Evolutionary conservation across 1,140 invertebrate species (phyloP), one percentile per base, ranked within the genome.

Genomic region (Pentalonia nigronervosa): DNA sequence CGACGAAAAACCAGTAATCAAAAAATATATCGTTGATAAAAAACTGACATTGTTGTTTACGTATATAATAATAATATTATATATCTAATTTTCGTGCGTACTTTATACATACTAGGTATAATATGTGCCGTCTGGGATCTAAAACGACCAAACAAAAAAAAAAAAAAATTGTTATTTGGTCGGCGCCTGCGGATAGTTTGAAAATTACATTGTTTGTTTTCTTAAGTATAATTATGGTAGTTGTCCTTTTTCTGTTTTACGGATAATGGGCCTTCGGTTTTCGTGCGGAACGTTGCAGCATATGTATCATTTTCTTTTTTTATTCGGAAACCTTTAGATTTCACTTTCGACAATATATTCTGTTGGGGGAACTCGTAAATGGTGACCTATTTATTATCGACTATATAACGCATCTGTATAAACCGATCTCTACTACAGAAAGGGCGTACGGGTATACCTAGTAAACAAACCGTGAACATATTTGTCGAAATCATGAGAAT

Each of bases 381-480:
- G 36, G 89, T 67, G 89, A 90, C 89, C 89, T 67, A 67, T 89
- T 89, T 91, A 48, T 86, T 93, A 93, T 93, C 91, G 91, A 84
- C 47, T 83, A 81, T 60, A 67, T 67, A 67, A 34, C 48, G 21
- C 34, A 84, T 84, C 81, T 41, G 60, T 48, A 81, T 83, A n/a
- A 8, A 90, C 20, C 11, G 60, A 50, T 53, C 76, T n/a, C 48
- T 76, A 1, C 60, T n/a, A 76, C n/a, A 17, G n/a, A 1, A 76
- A 76, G 60, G 60, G 60, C 60, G 60, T 50, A n/a, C 2, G 47
- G 21, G n/a, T 83, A 83, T 83, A 36, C 30, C 36, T 23, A 56
- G 76, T 93, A 86, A 93, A 84, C 91, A 93, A 93, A 93, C 91
- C 91, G 91, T 93, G 91, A 93, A 93, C 91, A 56, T 76, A 76